These are phyloP conservation scores for Capromys pilorides DNA, from an alignment of 2,797 vertebrate genomes.

Conservation along the genomic window DNA sequence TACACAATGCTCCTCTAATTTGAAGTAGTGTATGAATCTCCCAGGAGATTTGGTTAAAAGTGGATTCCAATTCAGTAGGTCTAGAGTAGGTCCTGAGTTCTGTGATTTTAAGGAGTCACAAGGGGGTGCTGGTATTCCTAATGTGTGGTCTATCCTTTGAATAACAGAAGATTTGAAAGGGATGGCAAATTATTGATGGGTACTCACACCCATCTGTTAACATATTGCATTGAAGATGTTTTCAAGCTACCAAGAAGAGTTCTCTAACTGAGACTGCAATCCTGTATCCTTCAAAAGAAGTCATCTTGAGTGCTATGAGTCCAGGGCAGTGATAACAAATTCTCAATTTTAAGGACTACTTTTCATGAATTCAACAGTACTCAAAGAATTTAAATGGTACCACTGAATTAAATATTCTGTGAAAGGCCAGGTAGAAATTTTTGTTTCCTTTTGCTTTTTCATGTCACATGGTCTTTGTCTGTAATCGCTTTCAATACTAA, in stretches of 20 bases:
- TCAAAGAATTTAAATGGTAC: neutral
- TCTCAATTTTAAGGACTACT: neutral
- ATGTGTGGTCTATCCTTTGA: neutral
- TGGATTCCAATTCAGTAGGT: neutral
- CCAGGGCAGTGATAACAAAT: neutral
- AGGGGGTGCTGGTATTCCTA: neutral
- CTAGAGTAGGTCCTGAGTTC: neutral
- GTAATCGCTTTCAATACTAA: neutral
- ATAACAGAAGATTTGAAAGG: neutral
- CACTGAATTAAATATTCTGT: neutral
- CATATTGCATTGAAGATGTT: neutral
- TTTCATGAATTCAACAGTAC: neutral
- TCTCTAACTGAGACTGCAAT: neutral
- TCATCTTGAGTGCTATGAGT: neutral
- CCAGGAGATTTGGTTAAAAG: slow-evolving; percentile 6
- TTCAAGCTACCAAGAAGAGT: neutral
- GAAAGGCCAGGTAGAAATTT: neutral
- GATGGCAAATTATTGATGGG: neutral
- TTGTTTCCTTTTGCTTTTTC: neutral
- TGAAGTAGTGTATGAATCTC: neutral
- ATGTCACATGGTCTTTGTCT: neutral
- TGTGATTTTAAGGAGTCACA: neutral
- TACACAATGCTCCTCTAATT: neutral
- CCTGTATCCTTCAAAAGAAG: neutral
- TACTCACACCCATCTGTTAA: neutral